Percentiles rank a stretch among this genome's conserved stretches.
These are phyloP conservation scores for Pseudomyrmex pallidus DNA, from an alignment of 1,140 invertebrate genomes.

Conservation along the genomic window DNA sequence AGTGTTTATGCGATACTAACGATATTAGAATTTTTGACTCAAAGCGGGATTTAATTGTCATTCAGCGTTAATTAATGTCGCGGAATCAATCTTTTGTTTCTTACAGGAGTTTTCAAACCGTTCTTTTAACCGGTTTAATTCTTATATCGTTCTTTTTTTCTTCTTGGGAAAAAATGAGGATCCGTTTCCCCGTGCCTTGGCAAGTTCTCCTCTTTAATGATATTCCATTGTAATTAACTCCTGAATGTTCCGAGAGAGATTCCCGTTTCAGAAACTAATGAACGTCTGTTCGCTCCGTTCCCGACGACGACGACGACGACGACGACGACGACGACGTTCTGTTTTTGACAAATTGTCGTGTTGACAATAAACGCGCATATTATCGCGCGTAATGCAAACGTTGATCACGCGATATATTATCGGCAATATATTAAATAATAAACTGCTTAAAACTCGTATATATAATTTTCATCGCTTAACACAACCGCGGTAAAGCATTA, in stretches of 20 bases:
- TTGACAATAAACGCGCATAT: neutral
- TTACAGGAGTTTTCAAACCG: neutral
- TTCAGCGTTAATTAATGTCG: neutral
- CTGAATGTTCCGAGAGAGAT: conserved; percentile 29
- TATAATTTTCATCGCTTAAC: no score
- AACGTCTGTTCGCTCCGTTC: conserved; percentile 9
- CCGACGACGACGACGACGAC: no score
- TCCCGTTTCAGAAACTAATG: conserved; percentile 35
- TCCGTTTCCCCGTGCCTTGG: neutral
- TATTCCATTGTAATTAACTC: conserved; percentile 46
- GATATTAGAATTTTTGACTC: neutral
- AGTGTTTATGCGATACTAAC: conserved; percentile 1
- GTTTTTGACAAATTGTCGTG: conserved; percentile 1
- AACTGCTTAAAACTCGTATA: no score
- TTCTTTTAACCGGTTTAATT: neutral
- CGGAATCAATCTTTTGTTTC: conserved; percentile 29
- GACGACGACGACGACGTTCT: no score
- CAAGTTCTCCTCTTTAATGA: conserved; percentile 11
- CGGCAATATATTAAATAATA: no score
- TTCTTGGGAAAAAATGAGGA: neutral
- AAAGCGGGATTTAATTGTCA: conserved; percentile 5
- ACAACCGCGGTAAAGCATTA: no score
- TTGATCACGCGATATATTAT: neutral
- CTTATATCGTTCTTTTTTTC: neutral
- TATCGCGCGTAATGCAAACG: neutral